A percentile compares a stretch with the other conserved stretches of the same genome.
These are phyloP conservation scores for Delphinus delphis DNA, from an alignment of 2,113 vertebrate genomes.

Conservation along the genomic window DNA sequence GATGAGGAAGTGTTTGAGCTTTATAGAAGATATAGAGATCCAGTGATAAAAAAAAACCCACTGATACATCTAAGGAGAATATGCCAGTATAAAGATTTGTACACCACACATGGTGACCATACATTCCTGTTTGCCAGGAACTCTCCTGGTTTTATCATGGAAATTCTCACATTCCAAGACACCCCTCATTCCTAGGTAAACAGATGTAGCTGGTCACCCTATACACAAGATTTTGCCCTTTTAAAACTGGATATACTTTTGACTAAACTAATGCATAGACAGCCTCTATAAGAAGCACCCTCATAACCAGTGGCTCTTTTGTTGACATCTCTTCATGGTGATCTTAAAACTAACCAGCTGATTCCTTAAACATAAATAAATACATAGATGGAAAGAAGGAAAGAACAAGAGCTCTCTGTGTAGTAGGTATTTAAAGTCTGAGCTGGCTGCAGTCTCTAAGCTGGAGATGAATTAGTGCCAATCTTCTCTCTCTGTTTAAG, in stretches of 20 bases:
- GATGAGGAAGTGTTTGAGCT: neutral
- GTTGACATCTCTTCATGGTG: neutral
- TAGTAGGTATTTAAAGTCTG: neutral
- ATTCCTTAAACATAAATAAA: neutral
- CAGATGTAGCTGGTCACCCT: fast-evolving
- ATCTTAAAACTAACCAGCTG: neutral
- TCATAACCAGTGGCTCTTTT: neutral
- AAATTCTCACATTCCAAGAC: neutral
- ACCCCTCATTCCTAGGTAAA: neutral
- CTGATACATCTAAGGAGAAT: neutral
- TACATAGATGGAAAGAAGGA: neutral
- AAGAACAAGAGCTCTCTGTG: neutral
- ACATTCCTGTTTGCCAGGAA: neutral
- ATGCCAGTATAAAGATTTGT: fast-evolving
- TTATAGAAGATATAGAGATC: too few relatives aligned
- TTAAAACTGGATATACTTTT: neutral
- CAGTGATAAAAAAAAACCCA: too few relatives aligned
- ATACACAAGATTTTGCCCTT: neutral
- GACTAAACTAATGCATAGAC: neutral
- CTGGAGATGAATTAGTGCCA: neutral
- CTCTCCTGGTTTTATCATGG: neutral
- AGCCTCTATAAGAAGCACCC: too few relatives aligned
- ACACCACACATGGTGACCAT: fast-evolving
- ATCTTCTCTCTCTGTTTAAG: neutral
- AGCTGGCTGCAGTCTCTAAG: neutral